A percentile compares a stretch with the other conserved stretches of the same genome.
phyloP scores from a whole-genome alignment of 2,797 vertebrate species.

The Myotis findleyi region DNA sequence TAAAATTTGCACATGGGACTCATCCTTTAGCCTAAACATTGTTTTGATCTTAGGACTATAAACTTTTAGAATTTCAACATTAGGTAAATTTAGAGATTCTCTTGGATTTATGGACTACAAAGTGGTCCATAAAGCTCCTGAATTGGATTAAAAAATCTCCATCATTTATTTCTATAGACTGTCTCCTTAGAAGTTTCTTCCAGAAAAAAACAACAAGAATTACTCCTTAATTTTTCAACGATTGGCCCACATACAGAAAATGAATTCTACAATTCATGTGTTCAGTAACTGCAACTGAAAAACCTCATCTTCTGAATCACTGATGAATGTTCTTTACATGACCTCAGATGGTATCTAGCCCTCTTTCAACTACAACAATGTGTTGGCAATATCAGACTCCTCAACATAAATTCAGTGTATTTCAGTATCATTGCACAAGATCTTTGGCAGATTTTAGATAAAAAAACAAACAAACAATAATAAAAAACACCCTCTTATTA shows the following conservation, averaged over 20 bases:
- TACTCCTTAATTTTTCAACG: not conserved
- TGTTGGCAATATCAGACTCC: not conserved
- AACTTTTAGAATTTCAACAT: not conserved
- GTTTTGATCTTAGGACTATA: not conserved
- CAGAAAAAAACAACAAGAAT: not conserved
- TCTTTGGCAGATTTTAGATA: not conserved
- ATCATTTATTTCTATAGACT: not conserved
- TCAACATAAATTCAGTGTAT: not conserved
- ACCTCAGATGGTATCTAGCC: not conserved
- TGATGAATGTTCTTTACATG: not conserved
- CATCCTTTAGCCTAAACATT: not conserved
- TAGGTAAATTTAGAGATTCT: not conserved
- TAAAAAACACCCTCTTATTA: not conserved
- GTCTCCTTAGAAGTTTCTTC: not conserved
- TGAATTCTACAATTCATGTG: not conserved
- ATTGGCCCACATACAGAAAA: not conserved
- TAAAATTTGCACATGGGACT: not conserved
- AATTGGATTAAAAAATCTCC: not conserved
- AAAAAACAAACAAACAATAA: not conserved
- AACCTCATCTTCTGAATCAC: not conserved
- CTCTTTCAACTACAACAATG: not conserved
- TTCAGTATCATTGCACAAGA: not conserved
- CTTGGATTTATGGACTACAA: not conserved
- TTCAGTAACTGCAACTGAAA: not conserved
- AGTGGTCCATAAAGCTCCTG: not conserved